phyloP scores from a whole-genome alignment of 2,888 invertebrate species.

The Pristionchus fissidentatus region DNA sequence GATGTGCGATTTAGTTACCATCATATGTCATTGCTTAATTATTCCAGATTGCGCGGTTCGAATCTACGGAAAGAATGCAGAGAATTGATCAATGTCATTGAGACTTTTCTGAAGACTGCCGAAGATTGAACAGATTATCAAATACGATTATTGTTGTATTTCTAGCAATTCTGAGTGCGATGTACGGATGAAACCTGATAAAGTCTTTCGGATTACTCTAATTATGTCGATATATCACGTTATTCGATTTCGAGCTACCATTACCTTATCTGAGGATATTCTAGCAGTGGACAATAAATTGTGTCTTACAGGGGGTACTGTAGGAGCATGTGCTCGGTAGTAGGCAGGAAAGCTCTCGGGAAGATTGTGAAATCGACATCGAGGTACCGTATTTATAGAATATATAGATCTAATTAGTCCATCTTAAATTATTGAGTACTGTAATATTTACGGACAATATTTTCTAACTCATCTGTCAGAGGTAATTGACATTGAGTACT shows the following conservation, averaged over 20 bases:
- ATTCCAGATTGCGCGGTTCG: background rate
- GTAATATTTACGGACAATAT: background rate
- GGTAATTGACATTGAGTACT: too few species aligned
- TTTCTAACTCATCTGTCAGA: constrained; percentile 75
- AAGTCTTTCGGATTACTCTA: background rate
- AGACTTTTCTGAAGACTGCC: background rate
- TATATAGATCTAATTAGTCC: background rate
- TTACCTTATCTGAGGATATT: too few species aligned
- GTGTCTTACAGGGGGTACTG: background rate
- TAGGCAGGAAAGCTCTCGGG: constrained; percentile 15
- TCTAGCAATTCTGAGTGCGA: background rate
- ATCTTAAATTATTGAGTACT: background rate
- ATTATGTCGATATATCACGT: background rate
- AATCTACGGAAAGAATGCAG: background rate
- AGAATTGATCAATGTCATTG: background rate
- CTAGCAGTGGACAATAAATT: background rate
- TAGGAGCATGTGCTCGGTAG: constrained; percentile 43
- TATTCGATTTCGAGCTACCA: background rate
- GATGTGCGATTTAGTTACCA: background rate
- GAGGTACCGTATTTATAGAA: background rate
- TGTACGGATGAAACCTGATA: background rate
- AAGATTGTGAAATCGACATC: constrained; percentile 14
- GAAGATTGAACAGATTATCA: background rate
- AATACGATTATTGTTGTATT: background rate
- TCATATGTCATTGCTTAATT: background rate